phyloP scores from a whole-genome alignment of 2,888 invertebrate genomes.

The Xestoiulus laeticollis region DNA sequence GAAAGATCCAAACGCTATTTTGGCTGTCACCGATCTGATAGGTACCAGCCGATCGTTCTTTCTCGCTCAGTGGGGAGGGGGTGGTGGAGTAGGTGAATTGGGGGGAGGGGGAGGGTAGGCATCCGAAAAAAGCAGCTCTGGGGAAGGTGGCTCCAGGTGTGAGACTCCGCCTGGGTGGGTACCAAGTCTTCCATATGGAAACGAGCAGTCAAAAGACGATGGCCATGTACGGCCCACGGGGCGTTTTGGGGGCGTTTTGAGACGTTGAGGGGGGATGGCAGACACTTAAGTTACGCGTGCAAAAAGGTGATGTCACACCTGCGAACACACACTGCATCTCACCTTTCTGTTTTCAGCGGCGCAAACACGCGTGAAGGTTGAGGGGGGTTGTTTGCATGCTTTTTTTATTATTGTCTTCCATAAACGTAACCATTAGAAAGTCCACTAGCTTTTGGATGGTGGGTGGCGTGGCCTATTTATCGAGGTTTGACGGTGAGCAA shows the following conservation, averaged over 20 bases:
- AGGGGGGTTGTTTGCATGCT: not conserved
- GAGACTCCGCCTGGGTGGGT: conserved; percentile 42
- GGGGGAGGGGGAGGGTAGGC: not conserved
- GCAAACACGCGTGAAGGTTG: not conserved
- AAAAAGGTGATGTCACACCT: conserved; percentile 48
- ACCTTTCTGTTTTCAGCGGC: conserved; percentile 32
- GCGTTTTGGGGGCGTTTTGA: not conserved
- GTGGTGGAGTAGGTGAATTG: not conserved
- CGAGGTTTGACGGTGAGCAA: not conserved
- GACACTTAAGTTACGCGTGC: not conserved
- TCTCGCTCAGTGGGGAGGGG: not conserved
- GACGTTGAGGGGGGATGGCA: not conserved
- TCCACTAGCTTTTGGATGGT: not conserved
- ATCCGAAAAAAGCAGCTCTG: not conserved
- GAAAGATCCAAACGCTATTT: conserved; percentile 50
- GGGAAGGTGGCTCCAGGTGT: not conserved
- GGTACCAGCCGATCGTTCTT: conserved; percentile 11
- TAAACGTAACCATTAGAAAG: not conserved
- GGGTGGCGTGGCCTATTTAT: not conserved
- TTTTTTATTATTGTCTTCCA: not conserved
- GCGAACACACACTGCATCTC: not conserved
- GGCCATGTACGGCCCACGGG: not conserved
- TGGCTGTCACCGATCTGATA: conserved; percentile 45
- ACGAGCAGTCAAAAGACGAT: conserved; percentile 2
- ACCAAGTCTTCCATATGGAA: not conserved